Conservation (phyloP, 2,888 invertebrate genomes). For the Tetheella fluctuosa region DNA sequence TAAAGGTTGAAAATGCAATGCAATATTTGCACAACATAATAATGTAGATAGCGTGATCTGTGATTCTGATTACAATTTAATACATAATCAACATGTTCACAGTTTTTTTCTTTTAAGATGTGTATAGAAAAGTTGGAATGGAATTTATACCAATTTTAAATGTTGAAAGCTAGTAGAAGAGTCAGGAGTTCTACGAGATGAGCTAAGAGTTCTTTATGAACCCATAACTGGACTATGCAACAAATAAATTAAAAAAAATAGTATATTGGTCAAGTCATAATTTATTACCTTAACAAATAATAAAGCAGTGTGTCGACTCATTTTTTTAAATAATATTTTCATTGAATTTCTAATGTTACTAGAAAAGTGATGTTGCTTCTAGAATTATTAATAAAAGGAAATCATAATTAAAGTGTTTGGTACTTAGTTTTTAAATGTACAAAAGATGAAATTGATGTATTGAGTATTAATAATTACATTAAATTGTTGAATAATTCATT, state of each 20-base stretch:
- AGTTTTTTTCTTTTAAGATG: too few species aligned
- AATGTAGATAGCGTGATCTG: background rate
- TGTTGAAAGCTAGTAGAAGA: background rate
- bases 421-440: constrained; percentile 73
- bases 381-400: constrained; percentile 37
- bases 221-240: constrained; percentile 10
- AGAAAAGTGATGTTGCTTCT: constrained; percentile 56
- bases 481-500: constrained; percentile 68
- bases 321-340: constrained; percentile 16
- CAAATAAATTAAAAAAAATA: background rate
- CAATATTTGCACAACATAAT: background rate
- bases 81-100: too few species aligned
- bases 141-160: background rate
- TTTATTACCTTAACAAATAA: background rate
- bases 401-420: constrained; percentile 62
- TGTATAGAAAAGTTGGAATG: too few species aligned
- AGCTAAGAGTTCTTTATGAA: background rate
- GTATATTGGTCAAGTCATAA: background rate
- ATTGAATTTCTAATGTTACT: constrained; percentile 23
- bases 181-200: background rate
- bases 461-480: constrained; percentile 66
- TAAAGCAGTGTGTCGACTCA: background rate
- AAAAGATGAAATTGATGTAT: constrained; percentile 76
- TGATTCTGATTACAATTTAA: background rate
- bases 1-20: background rate